These are phyloP conservation scores for Redunca redunca DNA, from an alignment of 2,113 vertebrate species.

Conservation along the genomic window DNA sequence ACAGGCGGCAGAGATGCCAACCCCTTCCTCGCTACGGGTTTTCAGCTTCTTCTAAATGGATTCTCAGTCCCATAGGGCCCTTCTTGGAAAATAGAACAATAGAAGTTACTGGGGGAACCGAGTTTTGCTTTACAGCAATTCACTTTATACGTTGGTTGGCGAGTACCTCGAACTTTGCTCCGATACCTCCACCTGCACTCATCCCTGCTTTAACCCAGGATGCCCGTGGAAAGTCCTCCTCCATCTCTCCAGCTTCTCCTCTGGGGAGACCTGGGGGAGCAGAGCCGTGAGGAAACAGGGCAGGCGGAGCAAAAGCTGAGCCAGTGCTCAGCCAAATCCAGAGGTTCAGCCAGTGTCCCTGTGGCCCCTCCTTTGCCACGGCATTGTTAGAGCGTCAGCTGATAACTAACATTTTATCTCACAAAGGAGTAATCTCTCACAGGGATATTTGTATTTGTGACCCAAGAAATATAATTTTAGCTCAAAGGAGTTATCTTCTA, in stretches of 20 bases:
- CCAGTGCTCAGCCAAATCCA: neutral
- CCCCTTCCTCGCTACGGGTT: neutral
- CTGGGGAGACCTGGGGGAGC: neutral
- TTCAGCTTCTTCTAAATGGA: conserved; percentile 7
- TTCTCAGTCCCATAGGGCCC: neutral
- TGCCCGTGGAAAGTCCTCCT: neutral
- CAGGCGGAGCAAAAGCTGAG: neutral
- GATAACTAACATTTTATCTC: neutral
- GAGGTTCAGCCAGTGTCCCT: neutral
- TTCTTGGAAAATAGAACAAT: neutral
- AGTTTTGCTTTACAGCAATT: neutral
- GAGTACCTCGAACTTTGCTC: neutral
- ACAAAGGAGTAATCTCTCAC: neutral
- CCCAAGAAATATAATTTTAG: neutral
- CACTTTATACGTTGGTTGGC: neutral
- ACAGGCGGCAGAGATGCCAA: neutral
- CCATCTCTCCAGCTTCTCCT: neutral
- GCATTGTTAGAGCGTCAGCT: neutral
- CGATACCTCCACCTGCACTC: neutral
- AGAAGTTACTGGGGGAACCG: neutral
- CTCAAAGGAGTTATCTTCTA: neutral
- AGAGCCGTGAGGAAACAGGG: neutral
- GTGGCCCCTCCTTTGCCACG: neutral
- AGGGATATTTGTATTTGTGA: neutral
- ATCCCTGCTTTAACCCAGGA: neutral